phyloP scores from a whole-genome alignment of 2,888 invertebrate species.

The Mechanitis messenoides region DNA sequence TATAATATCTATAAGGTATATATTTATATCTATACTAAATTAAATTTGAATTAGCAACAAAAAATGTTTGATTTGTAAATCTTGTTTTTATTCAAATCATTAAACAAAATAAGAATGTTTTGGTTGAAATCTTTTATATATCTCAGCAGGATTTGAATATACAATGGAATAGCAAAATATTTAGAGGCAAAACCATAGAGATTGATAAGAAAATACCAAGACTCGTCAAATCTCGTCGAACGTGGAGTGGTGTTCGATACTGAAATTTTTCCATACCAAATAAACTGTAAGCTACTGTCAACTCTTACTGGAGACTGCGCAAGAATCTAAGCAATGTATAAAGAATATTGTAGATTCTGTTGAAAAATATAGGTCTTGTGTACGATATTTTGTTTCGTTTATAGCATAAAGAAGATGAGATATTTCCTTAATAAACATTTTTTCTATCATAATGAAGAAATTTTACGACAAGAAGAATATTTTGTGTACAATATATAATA shows the following conservation, averaged over 20 bases:
- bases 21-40: no score
- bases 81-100: no score
- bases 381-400: neutral
- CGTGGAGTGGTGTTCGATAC: neutral
- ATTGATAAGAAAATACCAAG: slow-evolving; percentile 18
- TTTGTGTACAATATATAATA: no score
- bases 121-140: slow-evolving; percentile 5
- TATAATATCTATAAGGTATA: no score
- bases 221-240: neutral
- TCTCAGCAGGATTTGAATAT: slow-evolving; percentile 17
- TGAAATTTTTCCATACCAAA: neutral
- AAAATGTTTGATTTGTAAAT: no score
- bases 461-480: slow-evolving; percentile 46
- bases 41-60: no score
- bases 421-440: slow-evolving; percentile 37
- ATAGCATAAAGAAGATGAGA: neutral
- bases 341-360: no score
- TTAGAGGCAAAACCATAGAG: slow-evolving; percentile 13
- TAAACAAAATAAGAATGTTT: neutral
- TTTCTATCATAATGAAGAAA: no score
- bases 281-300: slow-evolving; percentile 1
- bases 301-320: neutral
- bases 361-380: neutral
- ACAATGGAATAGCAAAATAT: slow-evolving; percentile 13
- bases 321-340: no score